phyloP scores from a whole-genome alignment of 2,888 invertebrate species.

The Microctonus aethiopoides region DNA sequence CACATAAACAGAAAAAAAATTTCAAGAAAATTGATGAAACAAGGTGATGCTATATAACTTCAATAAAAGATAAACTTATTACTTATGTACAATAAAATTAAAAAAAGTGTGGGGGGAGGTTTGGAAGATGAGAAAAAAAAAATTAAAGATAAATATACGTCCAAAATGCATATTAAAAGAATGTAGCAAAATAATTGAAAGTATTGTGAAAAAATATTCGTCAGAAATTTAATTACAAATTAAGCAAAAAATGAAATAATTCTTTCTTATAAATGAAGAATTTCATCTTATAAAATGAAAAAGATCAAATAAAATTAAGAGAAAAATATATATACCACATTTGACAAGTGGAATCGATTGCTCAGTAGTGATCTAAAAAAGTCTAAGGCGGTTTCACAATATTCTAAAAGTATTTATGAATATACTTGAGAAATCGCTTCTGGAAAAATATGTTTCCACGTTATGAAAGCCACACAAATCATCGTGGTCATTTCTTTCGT shows the following conservation, averaged over 20 bases:
- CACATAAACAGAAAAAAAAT: constrained; percentile 9
- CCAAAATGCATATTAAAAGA: neutral
- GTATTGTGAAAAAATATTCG: neutral
- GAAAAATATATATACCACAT: constrained; percentile 8
- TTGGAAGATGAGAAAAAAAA: neutral
- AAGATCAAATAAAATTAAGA: neutral
- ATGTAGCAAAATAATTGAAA: neutral
- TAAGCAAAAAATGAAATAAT: neutral
- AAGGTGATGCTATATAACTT: neutral
- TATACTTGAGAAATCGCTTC: constrained; percentile 38
- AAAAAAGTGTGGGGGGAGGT: neutral
- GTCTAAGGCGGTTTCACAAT: constrained; percentile 20
- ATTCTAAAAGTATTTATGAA: constrained; percentile 31
- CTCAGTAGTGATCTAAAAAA: constrained; percentile 5
- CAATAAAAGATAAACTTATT: constrained; percentile 12
- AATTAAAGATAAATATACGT: neutral
- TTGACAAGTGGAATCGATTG: constrained; percentile 19
- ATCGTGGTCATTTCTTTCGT: constrained; percentile 22
- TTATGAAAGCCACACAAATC: constrained; percentile 28
- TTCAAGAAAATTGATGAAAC: neutral
- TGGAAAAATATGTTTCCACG: constrained; percentile 46
- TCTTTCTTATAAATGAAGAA: neutral
- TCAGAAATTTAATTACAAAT: too few relatives aligned
- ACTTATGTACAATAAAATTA: constrained; percentile 5
- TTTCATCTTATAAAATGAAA: neutral